Percentiles rank a stretch among this genome's conserved stretches.
Evolutionary conservation across 2,888 invertebrate species (phyloP).

Genomic region (Drosophila nigricruria): DNA sequence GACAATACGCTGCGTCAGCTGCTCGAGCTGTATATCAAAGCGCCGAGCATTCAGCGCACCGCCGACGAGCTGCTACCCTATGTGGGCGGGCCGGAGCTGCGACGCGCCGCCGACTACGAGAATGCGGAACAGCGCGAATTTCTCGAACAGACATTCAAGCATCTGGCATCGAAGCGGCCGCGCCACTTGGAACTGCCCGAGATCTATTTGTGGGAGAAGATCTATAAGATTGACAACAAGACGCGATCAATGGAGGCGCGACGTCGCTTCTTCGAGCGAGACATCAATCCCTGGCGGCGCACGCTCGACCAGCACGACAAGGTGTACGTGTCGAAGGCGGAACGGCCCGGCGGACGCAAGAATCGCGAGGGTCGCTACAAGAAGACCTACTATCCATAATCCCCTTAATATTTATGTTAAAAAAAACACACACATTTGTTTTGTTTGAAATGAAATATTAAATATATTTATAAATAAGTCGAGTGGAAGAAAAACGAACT

Average conservation of each 20-base stretch:
- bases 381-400: slow-evolving; percentile 89
- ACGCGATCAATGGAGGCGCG: slow-evolving; percentile 90
- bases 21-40: slow-evolving; percentile 90
- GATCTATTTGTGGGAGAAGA: slow-evolving; percentile 92
- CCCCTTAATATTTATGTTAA: not conserved
- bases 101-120: slow-evolving; percentile 89
- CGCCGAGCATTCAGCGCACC: slow-evolving; percentile 87
- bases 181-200: slow-evolving; percentile 89
- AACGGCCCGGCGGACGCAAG: slow-evolving; percentile 88
- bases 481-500: slow-evolving; percentile 7
- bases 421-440: not conserved
- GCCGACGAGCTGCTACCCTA: slow-evolving; percentile 90
- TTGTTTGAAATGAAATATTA: slow-evolving; percentile 7
- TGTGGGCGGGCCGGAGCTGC: slow-evolving; percentile 86
- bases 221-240: slow-evolving; percentile 91
- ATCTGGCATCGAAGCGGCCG: slow-evolving; percentile 89
- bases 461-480: not conserved
- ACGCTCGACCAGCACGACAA: slow-evolving; percentile 89
- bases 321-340: slow-evolving; percentile 89
- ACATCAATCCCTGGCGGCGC: slow-evolving; percentile 88
- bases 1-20: slow-evolving; percentile 91
- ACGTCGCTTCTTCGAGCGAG: slow-evolving; percentile 89
- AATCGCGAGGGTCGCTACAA: slow-evolving; percentile 87
- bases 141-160: slow-evolving; percentile 90
- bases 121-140: slow-evolving; percentile 89